Evolutionary conservation across 2,797 vertebrate species (phyloP).

Genomic region (Lagorchestes hirsutus): DNA sequence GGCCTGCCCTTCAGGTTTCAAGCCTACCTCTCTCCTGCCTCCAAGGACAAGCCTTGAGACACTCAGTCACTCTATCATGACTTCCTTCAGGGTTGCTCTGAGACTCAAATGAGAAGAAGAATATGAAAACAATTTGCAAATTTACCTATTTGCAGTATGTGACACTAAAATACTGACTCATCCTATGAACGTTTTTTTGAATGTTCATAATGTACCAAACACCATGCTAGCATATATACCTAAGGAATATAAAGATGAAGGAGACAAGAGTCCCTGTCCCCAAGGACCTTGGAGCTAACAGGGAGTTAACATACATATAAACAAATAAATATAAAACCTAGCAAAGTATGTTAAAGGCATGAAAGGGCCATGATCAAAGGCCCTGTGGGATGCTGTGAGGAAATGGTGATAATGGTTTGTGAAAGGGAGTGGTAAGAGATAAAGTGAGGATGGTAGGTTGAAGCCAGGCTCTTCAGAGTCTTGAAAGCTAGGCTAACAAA

Average conservation of each 20-base stretch:
- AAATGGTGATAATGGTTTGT: not conserved
- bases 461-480: not conserved
- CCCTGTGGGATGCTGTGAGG: not conserved
- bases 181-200: not conserved
- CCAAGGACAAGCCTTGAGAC: not conserved
- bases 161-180: not conserved
- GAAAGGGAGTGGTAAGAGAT: not conserved
- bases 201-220: not conserved
- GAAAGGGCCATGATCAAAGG: not conserved
- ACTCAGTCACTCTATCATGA: not conserved
- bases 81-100: not conserved
- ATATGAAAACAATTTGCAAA: not conserved
- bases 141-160: not conserved
- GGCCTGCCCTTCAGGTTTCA: not conserved
- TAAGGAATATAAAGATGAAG: not conserved
- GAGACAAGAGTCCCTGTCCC: not conserved
- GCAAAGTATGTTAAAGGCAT: not conserved
- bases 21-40: not conserved
- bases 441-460: not conserved
- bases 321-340: not conserved
- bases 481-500: not conserved
- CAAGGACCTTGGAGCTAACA: not conserved
- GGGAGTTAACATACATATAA: not conserved
- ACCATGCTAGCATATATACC: not conserved
- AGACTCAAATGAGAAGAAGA: not conserved